phyloP scores from a whole-genome alignment of 2,888 invertebrate species.

The Xylota segnis region DNA sequence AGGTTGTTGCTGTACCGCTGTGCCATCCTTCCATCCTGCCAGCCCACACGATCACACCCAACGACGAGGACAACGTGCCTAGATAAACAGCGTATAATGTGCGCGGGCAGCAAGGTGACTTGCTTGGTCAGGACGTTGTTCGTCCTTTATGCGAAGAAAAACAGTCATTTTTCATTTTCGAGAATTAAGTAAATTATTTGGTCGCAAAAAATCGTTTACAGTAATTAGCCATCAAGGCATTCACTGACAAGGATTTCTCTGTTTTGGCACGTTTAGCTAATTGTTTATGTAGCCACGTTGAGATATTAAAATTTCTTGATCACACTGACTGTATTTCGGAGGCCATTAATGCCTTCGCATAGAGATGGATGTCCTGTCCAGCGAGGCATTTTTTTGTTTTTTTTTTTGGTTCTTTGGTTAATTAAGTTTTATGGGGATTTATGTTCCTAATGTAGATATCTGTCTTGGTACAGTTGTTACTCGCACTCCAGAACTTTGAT shows the following conservation, averaged over 20 bases:
- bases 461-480: not conserved
- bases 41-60: not conserved
- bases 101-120: constrained; percentile 6
- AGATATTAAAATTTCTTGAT: not conserved
- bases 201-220: constrained; percentile 26
- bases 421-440: constrained; percentile 10
- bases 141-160: not conserved
- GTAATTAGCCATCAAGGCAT: constrained; percentile 14
- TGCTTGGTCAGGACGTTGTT: constrained; percentile 25
- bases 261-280: not conserved
- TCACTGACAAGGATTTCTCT: not conserved
- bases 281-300: constrained; percentile 1
- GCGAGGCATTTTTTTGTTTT: not conserved
- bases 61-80: constrained; percentile 8
- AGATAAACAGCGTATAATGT: constrained; percentile 40
- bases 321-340: not conserved
- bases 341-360: not conserved
- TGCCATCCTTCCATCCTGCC: not conserved
- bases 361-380: not conserved
- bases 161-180: not conserved
- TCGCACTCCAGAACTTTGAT: too few species aligned
- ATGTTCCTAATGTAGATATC: not conserved
- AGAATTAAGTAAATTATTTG: constrained; percentile 8
- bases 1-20: constrained; percentile 35
- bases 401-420: not conserved